A percentile compares a stretch with the other conserved stretches of the same genome.
These are phyloP conservation scores for Verasper variegatus DNA, from an alignment of 2,113 vertebrate genomes.

Conservation along the genomic window DNA sequence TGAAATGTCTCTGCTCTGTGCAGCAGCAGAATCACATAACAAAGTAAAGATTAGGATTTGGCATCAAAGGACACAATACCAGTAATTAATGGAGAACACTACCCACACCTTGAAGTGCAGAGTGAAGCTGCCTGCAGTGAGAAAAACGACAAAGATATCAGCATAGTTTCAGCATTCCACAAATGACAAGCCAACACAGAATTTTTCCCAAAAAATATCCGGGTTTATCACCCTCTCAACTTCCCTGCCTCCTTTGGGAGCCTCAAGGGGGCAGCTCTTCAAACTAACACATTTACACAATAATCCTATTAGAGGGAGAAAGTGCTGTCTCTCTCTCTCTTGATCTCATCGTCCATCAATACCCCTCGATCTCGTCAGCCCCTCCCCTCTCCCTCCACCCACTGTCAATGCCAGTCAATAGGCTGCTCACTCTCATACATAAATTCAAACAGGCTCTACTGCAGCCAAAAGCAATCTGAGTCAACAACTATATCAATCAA, in stretches of 20 bases:
- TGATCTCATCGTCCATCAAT: conserved; percentile 33
- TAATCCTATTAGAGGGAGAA: conserved; percentile 65
- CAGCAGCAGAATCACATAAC: too few relatives aligned
- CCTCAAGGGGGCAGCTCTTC: conserved; percentile 24
- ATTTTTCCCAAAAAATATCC: too few relatives aligned
- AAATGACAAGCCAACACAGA: too few relatives aligned
- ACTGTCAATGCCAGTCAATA: conserved; percentile 52
- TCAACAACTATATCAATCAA: conserved; percentile 9
- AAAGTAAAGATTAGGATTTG: too few relatives aligned
- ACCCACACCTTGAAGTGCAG: too few relatives aligned
- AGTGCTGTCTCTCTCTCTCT: conserved; percentile 23
- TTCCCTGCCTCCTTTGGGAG: conserved; percentile 2
- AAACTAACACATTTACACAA: conserved; percentile 60
- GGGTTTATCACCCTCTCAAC: neutral
- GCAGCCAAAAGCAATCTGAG: conserved; percentile 18
- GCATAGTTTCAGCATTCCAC: too few relatives aligned
- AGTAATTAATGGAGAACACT: too few relatives aligned
- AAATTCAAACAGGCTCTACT: conserved; percentile 27
- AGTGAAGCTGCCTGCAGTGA: too few relatives aligned
- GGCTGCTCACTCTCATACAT: conserved; percentile 31
- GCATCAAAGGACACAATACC: too few relatives aligned
- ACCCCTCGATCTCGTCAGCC: neutral
- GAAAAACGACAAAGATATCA: too few relatives aligned
- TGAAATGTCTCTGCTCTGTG: too few relatives aligned
- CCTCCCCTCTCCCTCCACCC: neutral